Evolutionary conservation across 2,888 invertebrate species (phyloP).

Genomic region (Sarcophaga caerulescens): DNA sequence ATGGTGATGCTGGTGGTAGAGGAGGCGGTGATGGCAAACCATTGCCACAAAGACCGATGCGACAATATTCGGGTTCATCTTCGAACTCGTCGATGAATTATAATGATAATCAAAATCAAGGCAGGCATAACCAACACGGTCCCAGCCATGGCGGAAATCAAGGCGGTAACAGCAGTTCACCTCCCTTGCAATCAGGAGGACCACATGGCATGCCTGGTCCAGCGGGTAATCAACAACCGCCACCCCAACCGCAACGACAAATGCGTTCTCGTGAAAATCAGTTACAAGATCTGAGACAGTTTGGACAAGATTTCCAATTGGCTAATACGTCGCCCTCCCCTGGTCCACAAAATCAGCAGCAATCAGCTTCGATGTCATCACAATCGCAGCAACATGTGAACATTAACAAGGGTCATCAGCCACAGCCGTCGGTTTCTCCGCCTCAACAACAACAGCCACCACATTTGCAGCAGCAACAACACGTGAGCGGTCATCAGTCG

Average conservation of each 20-base stretch:
- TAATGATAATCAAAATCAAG: constrained; percentile 72
- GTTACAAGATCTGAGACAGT: constrained; percentile 87
- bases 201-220: constrained; percentile 71
- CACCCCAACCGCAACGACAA: constrained; percentile 77
- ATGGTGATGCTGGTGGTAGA: constrained; percentile 79
- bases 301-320: constrained; percentile 90
- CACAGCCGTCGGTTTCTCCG: constrained; percentile 77
- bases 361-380: constrained; percentile 67
- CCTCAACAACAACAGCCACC: constrained; percentile 72
- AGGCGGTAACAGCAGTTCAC: constrained; percentile 68
- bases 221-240: constrained; percentile 72
- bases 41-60: constrained; percentile 78
- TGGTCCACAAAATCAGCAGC: constrained; percentile 75
- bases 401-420: constrained; percentile 75
- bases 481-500: constrained; percentile 61
- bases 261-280: constrained; percentile 79
- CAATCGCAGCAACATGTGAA: constrained; percentile 76
- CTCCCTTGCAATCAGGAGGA: constrained; percentile 70
- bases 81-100: constrained; percentile 76
- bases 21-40: constrained; percentile 76
- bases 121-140: constrained; percentile 73
- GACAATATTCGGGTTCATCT: constrained; percentile 77
- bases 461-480: constrained; percentile 70
- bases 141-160: constrained; percentile 68
- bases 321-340: constrained; percentile 77